Evolutionary conservation across 1,140 invertebrate genomes (phyloP).

Genomic region (Atta texana): DNA sequence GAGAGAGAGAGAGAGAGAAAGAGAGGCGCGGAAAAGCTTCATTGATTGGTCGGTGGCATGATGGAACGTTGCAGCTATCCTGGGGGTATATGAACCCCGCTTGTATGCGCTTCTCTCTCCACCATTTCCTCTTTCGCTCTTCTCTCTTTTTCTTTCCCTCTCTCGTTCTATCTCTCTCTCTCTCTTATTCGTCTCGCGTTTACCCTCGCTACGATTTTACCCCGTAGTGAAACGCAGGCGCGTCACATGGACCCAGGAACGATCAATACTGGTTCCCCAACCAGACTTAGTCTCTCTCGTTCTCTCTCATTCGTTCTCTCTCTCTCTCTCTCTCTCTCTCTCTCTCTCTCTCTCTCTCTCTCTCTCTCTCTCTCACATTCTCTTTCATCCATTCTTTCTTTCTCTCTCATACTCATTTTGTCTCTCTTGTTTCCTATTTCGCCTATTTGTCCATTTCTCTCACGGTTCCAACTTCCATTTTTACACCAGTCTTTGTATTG

Average conservation of each 20-base stretch:
- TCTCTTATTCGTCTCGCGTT: constrained; percentile 68
- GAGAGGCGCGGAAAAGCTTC: constrained; percentile 76
- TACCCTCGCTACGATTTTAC: constrained; percentile 84
- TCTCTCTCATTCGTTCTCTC: constrained; percentile 1
- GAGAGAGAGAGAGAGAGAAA: constrained; percentile 47
- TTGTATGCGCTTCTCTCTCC: constrained; percentile 65
- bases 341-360: constrained; percentile 47
- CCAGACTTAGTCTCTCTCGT: constrained; percentile 65
- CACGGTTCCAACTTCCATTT: constrained; percentile 11
- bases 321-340: constrained; percentile 23
- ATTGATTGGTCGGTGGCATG: constrained; percentile 84
- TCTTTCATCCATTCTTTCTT: constrained; percentile 1
- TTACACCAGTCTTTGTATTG: constrained; percentile 36
- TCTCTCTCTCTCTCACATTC: no score
- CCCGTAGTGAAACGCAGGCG: constrained; percentile 83
- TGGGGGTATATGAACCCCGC: constrained; percentile 85
- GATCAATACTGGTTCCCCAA: constrained; percentile 82
- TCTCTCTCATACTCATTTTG: not conserved
- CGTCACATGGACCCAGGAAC: constrained; percentile 85
- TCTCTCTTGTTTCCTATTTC: not conserved
- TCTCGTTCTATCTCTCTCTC: constrained; percentile 58
- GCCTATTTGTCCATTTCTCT: constrained; percentile 36
- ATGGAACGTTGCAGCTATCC: constrained; percentile 82
- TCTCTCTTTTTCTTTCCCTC: constrained; percentile 68
- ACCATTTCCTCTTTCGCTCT: constrained; percentile 58